A percentile compares a stretch with the other conserved stretches of the same genome.
phyloP scores from a whole-genome alignment of 2,113 vertebrate species.

The Microcebus tavaratra region DNA sequence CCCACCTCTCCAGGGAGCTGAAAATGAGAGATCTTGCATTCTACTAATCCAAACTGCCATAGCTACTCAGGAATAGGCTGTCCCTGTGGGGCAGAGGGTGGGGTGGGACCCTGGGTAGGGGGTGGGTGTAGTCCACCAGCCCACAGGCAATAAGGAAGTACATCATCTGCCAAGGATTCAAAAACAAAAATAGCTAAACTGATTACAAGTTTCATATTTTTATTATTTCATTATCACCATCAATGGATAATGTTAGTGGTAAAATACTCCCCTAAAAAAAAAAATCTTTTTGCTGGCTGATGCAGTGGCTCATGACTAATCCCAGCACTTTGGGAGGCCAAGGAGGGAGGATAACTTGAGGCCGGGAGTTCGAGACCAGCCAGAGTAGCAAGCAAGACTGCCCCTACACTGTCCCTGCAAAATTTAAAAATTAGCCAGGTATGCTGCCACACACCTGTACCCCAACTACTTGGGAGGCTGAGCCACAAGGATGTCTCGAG shows the following conservation, averaged over 20 bases:
- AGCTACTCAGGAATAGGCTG: not conserved
- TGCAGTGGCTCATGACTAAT: no score
- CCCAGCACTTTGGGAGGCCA: no score
- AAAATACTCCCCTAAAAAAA: not conserved
- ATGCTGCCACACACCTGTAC: no score
- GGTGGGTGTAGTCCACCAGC: not conserved
- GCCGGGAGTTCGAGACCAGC: no score
- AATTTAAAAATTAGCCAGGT: no score
- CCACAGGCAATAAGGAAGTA: not conserved
- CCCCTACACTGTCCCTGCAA: fast-evolving
- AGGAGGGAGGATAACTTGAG: no score
- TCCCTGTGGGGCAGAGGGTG: no score
- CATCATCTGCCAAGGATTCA: not conserved
- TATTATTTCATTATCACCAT: not conserved
- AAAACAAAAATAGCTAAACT: not conserved
- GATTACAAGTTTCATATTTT: not conserved
- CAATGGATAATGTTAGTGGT: not conserved
- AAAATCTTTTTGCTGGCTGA: not conserved
- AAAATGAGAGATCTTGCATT: not conserved
- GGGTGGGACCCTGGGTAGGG: no score
- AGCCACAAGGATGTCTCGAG: no score
- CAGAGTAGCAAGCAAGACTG: no score
- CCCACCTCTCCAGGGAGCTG: not conserved
- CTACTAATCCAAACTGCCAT: not conserved
- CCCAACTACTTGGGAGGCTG: no score